Conservation (phyloP, 2,797 vertebrate genomes). For the Poeciliopsis presidionis region DNA sequence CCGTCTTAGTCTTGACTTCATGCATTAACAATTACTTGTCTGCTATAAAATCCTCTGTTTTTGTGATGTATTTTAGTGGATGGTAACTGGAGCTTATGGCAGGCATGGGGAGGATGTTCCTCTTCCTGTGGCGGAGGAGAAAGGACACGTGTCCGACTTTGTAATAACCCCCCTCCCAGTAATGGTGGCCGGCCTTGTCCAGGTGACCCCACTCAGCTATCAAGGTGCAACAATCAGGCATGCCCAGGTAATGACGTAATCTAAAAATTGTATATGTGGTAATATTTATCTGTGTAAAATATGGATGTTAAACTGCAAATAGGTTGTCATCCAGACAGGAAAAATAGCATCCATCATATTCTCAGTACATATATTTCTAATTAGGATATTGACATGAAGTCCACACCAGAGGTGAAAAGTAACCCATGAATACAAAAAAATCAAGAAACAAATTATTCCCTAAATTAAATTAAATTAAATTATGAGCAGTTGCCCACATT, state of each 20-base stretch:
- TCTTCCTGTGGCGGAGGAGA: slow-evolving; percentile 91
- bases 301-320: not conserved
- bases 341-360: not conserved
- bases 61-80: slow-evolving; percentile 80
- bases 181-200: slow-evolving; percentile 86
- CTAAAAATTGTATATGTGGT: not conserved
- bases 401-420: not conserved
- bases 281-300: not conserved
- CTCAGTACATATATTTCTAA: not conserved
- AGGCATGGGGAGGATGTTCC: slow-evolving; percentile 90
- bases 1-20: not conserved
- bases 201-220: slow-evolving; percentile 90
- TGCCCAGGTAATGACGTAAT: slow-evolving; percentile 86
- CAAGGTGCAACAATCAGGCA: slow-evolving; percentile 86
- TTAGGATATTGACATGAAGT: not conserved
- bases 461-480: not conserved
- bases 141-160: slow-evolving; percentile 84
- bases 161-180: slow-evolving; percentile 83
- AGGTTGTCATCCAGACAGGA: not conserved
- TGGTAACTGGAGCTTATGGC: slow-evolving; percentile 93
- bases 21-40: not conserved
- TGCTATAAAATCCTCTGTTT: slow-evolving; percentile 9
- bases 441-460: not conserved
- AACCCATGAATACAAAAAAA: not conserved
- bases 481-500: not conserved